Evolutionary conservation across 2,797 vertebrate species (phyloP).

Genomic region (Sylvilagus floridanus): DNA sequence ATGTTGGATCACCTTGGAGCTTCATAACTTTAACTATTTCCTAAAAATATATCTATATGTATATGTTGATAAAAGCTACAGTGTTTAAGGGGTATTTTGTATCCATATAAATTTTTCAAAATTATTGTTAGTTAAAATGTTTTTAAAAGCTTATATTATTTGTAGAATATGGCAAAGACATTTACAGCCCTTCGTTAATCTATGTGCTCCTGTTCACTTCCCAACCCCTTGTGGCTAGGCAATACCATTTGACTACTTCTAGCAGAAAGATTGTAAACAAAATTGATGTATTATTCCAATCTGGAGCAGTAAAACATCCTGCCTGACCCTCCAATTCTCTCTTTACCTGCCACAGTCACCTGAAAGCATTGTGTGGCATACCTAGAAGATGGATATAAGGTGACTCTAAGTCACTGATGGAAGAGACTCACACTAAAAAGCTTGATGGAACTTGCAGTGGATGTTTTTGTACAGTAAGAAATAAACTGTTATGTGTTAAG

Average conservation of each 20-base stretch:
- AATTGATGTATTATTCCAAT: conserved; percentile 36
- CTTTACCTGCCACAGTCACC: neutral
- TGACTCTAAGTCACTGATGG: neutral
- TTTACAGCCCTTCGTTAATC: neutral
- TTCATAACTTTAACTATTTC: conserved; percentile 52
- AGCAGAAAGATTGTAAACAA: conserved; percentile 8
- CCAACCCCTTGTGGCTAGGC: conserved; percentile 25
- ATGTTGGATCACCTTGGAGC: conserved; percentile 4
- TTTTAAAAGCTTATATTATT: conserved; percentile 54
- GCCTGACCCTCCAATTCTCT: conserved; percentile 1
- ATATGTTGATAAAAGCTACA: conserved; percentile 50
- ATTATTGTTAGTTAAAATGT: conserved; percentile 63
- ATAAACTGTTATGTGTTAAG: conserved; percentile 67
- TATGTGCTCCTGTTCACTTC: conserved; percentile 30
- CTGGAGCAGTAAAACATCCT: neutral
- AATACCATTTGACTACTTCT: conserved; percentile 23
- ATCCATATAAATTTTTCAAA: conserved; percentile 68
- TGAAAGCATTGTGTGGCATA: neutral
- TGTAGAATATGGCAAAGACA: conserved; percentile 54
- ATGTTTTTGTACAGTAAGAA: conserved; percentile 51
- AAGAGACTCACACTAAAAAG: neutral
- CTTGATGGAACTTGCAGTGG: conserved; percentile 10
- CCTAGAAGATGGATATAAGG: neutral
- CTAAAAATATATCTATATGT: conserved; percentile 49
- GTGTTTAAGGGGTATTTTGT: conserved; percentile 70